Evolutionary conservation across 2,113 vertebrate genomes (phyloP).

Genomic region (Anoplopoma fimbria): DNA sequence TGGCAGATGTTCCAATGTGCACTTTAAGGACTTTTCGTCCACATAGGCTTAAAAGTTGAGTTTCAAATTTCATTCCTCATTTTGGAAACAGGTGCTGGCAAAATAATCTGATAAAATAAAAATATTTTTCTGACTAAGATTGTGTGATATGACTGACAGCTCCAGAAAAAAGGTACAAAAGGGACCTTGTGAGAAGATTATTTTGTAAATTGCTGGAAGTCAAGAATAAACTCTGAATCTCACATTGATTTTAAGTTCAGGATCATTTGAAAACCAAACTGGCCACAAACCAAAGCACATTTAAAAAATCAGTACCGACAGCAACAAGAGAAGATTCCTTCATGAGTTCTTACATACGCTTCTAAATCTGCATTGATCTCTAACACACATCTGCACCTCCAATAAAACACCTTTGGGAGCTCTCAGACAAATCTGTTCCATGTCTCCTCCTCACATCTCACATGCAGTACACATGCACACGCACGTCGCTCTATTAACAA

Average conservation of each 20-base stretch:
- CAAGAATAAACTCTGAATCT: not conserved
- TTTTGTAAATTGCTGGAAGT: not conserved
- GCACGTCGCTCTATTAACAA: slow-evolving; percentile 32
- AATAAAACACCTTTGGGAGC: slow-evolving; percentile 41
- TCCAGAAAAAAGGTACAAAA: not conserved
- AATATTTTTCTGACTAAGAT: not conserved
- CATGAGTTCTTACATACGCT: not conserved
- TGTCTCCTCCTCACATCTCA: slow-evolving; percentile 16
- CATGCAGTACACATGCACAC: not conserved
- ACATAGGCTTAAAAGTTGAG: not conserved
- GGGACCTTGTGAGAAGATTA: too few relatives aligned
- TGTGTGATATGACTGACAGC: not conserved
- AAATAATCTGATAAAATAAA: not conserved
- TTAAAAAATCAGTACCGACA: not conserved
- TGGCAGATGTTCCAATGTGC: not conserved
- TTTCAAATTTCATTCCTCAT: not conserved
- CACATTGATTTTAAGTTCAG: not conserved
- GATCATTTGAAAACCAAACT: not conserved
- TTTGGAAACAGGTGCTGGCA: not conserved
- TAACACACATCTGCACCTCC: slow-evolving; percentile 38
- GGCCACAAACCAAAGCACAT: not conserved
- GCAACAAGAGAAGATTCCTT: not conserved
- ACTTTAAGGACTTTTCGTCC: not conserved
- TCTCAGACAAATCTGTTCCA: slow-evolving; percentile 31
- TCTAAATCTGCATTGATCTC: slow-evolving; percentile 47